Conservation (phyloP, 2,888 invertebrate species). For the Dryococelus australis region DNA sequence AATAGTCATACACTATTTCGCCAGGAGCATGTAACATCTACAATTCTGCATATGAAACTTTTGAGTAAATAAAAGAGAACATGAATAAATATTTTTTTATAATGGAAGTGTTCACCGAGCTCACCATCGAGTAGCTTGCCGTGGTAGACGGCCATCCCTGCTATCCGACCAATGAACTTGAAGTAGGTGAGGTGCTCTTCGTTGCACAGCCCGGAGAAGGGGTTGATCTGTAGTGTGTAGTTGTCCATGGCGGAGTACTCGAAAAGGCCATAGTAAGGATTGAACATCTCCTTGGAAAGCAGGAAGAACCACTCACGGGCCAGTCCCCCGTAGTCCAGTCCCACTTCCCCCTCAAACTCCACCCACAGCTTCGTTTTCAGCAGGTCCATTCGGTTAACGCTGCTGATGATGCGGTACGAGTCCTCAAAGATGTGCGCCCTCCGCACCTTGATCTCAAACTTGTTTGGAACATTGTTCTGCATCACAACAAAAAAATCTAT, state of each 20-base stretch:
- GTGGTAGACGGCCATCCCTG: slow-evolving; percentile 99
- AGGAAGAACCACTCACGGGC: slow-evolving; percentile 99
- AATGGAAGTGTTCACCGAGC: slow-evolving; percentile 43
- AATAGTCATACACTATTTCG: too few relatives aligned
- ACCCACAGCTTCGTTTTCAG: slow-evolving; percentile 98
- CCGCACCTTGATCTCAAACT: slow-evolving; percentile 95
- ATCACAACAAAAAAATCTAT: slow-evolving; percentile 53
- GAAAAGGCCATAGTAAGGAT: slow-evolving; percentile 99
- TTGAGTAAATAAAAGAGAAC: too few relatives aligned
- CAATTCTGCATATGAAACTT: too few relatives aligned
- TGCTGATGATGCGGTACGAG: slow-evolving; percentile 94
- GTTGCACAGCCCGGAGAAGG: slow-evolving; percentile 95
- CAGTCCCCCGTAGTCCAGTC: slow-evolving; percentile 94
- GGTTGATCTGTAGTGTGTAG: slow-evolving; percentile 98
- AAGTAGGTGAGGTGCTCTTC: slow-evolving; percentile 98
- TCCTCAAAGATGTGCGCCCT: slow-evolving; percentile 94
- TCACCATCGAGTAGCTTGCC: slow-evolving; percentile 96
- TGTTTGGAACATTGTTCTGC: slow-evolving; percentile 94
- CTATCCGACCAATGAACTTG: slow-evolving; percentile 97
- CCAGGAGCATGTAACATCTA: too few relatives aligned
- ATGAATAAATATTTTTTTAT: too few relatives aligned
- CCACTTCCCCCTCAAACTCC: slow-evolving; percentile 97
- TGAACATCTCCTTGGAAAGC: slow-evolving; percentile 99
- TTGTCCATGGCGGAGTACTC: slow-evolving; percentile 99
- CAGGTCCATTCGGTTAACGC: slow-evolving; percentile 87